These are phyloP conservation scores for Amblyopsis hoosieri DNA, from an alignment of 2,797 vertebrate species.

Conservation along the genomic window DNA sequence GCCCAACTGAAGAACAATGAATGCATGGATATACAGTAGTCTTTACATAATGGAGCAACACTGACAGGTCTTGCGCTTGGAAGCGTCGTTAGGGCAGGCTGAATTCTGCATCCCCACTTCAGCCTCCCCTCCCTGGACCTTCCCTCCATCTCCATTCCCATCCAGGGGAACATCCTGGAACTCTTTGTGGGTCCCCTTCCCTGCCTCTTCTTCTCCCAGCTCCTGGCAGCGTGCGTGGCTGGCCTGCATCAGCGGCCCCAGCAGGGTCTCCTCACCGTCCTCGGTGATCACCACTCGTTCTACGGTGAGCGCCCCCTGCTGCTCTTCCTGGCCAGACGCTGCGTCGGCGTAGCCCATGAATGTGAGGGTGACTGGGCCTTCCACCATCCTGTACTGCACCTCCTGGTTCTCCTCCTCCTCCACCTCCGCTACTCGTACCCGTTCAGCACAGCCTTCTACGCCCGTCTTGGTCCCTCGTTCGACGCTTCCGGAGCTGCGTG, in stretches of 20 bases:
- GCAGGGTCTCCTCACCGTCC: slow-evolving; percentile 61
- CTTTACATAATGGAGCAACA: slow-evolving; percentile 77
- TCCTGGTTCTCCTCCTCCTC: slow-evolving; percentile 19
- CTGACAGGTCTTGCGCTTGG: slow-evolving; percentile 67
- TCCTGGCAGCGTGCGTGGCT: not conserved
- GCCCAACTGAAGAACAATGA: not conserved
- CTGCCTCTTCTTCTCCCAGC: slow-evolving; percentile 9
- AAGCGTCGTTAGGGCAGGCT: not conserved
- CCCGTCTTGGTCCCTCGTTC: not conserved
- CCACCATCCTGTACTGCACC: slow-evolving; percentile 29
- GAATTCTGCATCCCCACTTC: slow-evolving; percentile 15
- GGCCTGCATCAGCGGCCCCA: slow-evolving; percentile 15
- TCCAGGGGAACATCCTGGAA: slow-evolving; percentile 55
- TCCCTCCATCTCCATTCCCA: slow-evolving; percentile 21
- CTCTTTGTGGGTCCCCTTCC: slow-evolving; percentile 15
- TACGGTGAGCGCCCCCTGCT: slow-evolving; percentile 52
- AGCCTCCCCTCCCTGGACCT: slow-evolving; percentile 29
- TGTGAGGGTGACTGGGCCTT: slow-evolving; percentile 65
- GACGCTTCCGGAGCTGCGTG: not conserved
- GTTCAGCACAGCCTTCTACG: slow-evolving; percentile 11
- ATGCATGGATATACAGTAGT: slow-evolving; percentile 8
- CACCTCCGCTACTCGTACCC: slow-evolving; percentile 8
- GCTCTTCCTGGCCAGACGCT: slow-evolving; percentile 15
- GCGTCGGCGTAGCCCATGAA: slow-evolving; percentile 73
- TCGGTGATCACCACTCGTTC: slow-evolving; percentile 73